phyloP scores from a whole-genome alignment of 2,113 vertebrate species.

The Crotalus horridus region DNA sequence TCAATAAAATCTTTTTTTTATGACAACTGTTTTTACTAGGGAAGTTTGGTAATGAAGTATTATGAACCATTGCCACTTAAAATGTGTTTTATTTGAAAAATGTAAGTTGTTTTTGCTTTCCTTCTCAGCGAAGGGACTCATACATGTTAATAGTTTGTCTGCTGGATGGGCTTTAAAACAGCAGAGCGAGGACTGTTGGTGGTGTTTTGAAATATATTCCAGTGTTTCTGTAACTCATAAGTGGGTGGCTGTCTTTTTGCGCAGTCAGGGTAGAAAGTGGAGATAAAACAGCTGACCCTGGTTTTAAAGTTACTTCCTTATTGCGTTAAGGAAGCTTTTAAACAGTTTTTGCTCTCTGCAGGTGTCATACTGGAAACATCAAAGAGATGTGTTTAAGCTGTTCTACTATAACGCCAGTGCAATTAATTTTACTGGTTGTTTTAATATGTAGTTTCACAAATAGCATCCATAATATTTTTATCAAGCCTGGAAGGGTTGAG shows the following conservation, averaged over 20 bases:
- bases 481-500: not conserved
- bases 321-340: not conserved
- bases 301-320: not conserved
- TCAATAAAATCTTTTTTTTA: slow-evolving; percentile 48
- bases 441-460: not conserved
- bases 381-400: not conserved
- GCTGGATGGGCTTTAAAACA: slow-evolving; percentile 20
- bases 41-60: slow-evolving; percentile 58
- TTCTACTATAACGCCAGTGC: not conserved
- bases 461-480: not conserved
- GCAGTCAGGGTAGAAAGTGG: not conserved
- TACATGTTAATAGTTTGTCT: slow-evolving; percentile 48
- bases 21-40: slow-evolving; percentile 59
- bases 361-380: not conserved
- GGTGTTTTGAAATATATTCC: slow-evolving; percentile 67
- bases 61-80: slow-evolving; percentile 52
- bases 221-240: slow-evolving; percentile 61
- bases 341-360: not conserved
- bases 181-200: slow-evolving; percentile 55
- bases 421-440: not conserved
- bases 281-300: not conserved
- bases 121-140: slow-evolving; percentile 48
- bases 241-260: slow-evolving; percentile 55
- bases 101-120: slow-evolving; percentile 56
- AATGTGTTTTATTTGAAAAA: slow-evolving; percentile 55